Conservation (phyloP, 2,888 invertebrate genomes). For the Drosophila putrida region DNA sequence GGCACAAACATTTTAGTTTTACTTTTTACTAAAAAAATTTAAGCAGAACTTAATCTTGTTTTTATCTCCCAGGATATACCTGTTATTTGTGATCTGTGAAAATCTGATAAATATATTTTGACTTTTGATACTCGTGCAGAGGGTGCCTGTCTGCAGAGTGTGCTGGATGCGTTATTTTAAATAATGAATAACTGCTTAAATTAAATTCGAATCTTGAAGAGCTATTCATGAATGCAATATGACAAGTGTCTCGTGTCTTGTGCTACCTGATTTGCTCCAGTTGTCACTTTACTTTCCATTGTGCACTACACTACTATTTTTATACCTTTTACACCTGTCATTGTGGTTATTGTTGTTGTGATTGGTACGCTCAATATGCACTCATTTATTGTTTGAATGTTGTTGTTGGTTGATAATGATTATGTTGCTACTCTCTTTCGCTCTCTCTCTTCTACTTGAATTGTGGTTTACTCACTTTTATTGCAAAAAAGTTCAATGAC, state of each 20-base stretch:
- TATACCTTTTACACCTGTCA: slow-evolving; percentile 23
- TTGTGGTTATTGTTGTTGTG: slow-evolving; percentile 25
- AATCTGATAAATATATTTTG: no score
- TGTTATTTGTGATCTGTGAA: no score
- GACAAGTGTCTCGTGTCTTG: slow-evolving; percentile 13
- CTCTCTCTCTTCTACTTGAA: slow-evolving; percentile 45
- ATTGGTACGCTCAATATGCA: slow-evolving; percentile 50
- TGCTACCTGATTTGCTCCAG: slow-evolving; percentile 22
- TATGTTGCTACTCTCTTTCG: slow-evolving; percentile 35
- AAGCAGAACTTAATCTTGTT: no score
- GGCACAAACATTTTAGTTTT: no score
- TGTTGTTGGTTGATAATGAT: slow-evolving; percentile 32
- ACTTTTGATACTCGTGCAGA: no score
- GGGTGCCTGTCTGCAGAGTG: no score
- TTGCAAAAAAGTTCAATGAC: slow-evolving; percentile 77
- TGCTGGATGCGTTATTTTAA: no score
- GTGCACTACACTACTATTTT: slow-evolving; percentile 12
- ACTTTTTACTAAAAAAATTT: no score
- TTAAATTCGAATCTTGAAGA: not conserved
- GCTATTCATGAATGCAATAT: slow-evolving; percentile 3
- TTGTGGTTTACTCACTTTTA: slow-evolving; percentile 59
- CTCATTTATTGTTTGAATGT: slow-evolving; percentile 42
- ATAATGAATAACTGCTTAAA: not conserved
- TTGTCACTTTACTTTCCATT: slow-evolving; percentile 44
- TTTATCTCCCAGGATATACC: no score